Base-by-base conservation (phyloP, 2,888 invertebrate genomes). In the Pecten maximus region DNA sequence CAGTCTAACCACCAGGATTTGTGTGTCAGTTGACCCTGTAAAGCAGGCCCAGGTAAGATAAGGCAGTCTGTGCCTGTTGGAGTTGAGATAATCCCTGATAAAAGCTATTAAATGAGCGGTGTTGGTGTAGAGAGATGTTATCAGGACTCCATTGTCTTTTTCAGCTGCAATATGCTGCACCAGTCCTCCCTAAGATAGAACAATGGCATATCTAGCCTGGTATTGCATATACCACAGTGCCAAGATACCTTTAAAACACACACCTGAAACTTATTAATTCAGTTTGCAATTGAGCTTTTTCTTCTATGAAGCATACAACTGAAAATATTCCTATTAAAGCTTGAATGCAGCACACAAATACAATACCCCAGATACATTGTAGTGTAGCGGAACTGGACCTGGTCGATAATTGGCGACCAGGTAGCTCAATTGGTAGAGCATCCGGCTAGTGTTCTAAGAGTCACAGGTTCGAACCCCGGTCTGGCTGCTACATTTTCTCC, bases 21-120 rank as follows among this genome's bases (percentile, higher is more conserved):
- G 74, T 74, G 74, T 74, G 74, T 28, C 74, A 74, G 74, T 8
- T 74, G 74, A 74, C 28, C 74, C 74, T 74, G 74, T 74, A 74
- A 74, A 74, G 35, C 74, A 74, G 35, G 1, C 35, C 35, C 10
- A 15, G 74, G 10, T 35, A 12, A 74, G 74, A 74, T 74, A 74
- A 74, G 74, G 35, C 16, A 10, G 35, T 28, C 35, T 35, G 28
- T 35, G 35, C 12, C 6, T 35, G 35, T 23, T 54, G 54, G 74
- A 74, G 74, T 15, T 35, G 16, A 74, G 74, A 35, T 74, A 74
- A 74, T 35, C 74, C 35, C 54, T 54, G 54, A 54, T 19, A 23
- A 54, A 54, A 54, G 54, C 8, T n/a, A n/a, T 74, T 28, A 74
- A 74, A 74, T 74, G 16, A 23, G 12, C 35, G 19, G 74, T 74